Evolutionary conservation across 2,888 invertebrate genomes (phyloP), one percentile per base, ranked within the genome.

Genomic region (Dasysyrphus tricinctus): DNA sequence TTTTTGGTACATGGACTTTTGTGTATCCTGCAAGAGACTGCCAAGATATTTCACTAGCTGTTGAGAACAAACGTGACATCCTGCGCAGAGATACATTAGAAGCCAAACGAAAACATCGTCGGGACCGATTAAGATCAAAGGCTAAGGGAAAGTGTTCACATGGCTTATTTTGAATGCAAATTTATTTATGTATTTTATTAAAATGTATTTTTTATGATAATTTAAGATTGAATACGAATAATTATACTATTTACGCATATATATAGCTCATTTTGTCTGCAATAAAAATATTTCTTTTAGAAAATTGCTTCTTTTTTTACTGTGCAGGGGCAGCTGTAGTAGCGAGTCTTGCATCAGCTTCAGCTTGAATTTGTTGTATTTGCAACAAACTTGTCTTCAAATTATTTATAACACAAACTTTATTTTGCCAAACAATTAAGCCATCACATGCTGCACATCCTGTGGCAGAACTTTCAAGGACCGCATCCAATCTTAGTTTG

Each of bases 1-100:
- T 92, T 39, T 92, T 92, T 70, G 92, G 92, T 5, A 89, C 91
- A 9, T 92, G 92, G 92, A 91, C 90, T 6, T 90, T 92, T 84
- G 89, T 91, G 8, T 89, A 88, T 29, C 91, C 92, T 0, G 91
- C 92, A 0, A 90, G 90, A 12, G 91, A 91, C 56, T 92, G 92
- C 32, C 90, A 90, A 34, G 92, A 92, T 34, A 88, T 92, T 24
- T 89, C 90, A 4, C 89, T 91, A 63, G 88, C 92, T 2, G 89
- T 91, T 42, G 90, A 91, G 5, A 90, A 89, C 3, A 90, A 90
- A 72, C 89, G 91, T 0, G 92, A 92, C 79, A 86, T 92, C 12
- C 80, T 92, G 9, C 89, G 91, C 3, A 90, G 91, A 0, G 90
- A 90, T 61, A 89, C 81, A 2, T 79, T 92, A 80, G 90, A 91